Evolutionary conservation across 2,888 invertebrate species (phyloP), one percentile per base, ranked within the genome.

Genomic region (Empis stercorea): DNA sequence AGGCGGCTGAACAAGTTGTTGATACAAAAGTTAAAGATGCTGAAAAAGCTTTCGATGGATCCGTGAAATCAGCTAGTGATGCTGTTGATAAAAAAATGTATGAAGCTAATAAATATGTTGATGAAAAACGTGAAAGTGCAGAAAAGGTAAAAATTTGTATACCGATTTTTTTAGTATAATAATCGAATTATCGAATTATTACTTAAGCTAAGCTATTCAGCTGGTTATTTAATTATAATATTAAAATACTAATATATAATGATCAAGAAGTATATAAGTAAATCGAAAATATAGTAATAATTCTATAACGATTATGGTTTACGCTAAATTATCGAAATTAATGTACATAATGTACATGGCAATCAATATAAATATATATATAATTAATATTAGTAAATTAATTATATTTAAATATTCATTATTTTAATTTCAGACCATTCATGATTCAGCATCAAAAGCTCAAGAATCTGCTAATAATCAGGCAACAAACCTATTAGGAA

Each of bases 81-180:
- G 71, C 74, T 11, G 74, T 78, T 42, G 80, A 80, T 60, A 61
- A 73, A 51, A 80, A 80, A 66, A 63, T 81, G 57, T 75, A 76
- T 59, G 75, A 79, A 50, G 73, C 81, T 23, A 78, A 78, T 60
- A 74, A 78, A 57, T 79, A 72, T 60, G 66, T 78, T 49, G 78
- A 72, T 58, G 74, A 76, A 54, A 79, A 80, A 61, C 71, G 77
- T 32, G 76, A 61, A 47, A 58, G 60, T 30, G 55, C 66, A 38
- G 65, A 66, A 53, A 66, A 68, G 55, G 63, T 62, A 45, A 41
- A 11, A 30, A 15, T 34, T 11, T 20, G n/a, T n/a, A n/a, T n/a
- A n/a, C n/a, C n/a, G n/a, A n/a, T n/a, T n/a, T n/a, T n/a, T n/a
- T n/a, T n/a, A n/a, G n/a, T n/a, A n/a, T n/a, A n/a, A n/a, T n/a